These are phyloP conservation scores for Clunio marinus DNA, from an alignment of 2,888 invertebrate genomes.

Conservation along the genomic window DNA sequence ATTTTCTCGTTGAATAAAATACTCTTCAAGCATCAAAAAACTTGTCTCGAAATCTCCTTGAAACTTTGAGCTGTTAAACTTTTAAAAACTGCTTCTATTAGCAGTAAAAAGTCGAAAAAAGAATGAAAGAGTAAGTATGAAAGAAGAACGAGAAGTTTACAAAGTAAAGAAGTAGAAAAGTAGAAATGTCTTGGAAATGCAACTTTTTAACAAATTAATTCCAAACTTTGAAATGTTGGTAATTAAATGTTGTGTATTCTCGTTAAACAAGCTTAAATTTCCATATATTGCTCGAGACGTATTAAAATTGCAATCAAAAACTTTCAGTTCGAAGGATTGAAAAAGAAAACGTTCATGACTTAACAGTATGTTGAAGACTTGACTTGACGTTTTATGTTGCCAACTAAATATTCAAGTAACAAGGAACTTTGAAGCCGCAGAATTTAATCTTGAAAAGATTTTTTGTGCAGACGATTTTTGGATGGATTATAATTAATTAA, in stretches of 20 bases:
- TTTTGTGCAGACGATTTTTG: neutral
- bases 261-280: neutral
- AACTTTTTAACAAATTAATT: neutral
- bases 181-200: neutral
- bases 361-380: neutral
- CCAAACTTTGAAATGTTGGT: neutral
- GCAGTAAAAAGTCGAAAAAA: neutral
- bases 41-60: neutral
- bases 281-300: no score
- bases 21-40: neutral
- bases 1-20: neutral
- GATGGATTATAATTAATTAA: slow-evolving; percentile 1
- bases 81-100: slow-evolving; percentile 12
- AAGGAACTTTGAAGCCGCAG: neutral
- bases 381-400: neutral
- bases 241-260: neutral
- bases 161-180: no score
- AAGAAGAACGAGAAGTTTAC: no score
- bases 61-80: slow-evolving; percentile 7
- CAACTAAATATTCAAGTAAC: neutral
- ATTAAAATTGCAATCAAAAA: slow-evolving; percentile 6
- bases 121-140: neutral
- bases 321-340: no score
- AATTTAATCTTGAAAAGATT: slow-evolving; percentile 16
- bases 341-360: neutral